A percentile compares a stretch with the other conserved stretches of the same genome.
phyloP scores from a whole-genome alignment of 30 jellyfish, hydroid and myxozoan genomes.

The Cassiopea andromeda region DNA sequence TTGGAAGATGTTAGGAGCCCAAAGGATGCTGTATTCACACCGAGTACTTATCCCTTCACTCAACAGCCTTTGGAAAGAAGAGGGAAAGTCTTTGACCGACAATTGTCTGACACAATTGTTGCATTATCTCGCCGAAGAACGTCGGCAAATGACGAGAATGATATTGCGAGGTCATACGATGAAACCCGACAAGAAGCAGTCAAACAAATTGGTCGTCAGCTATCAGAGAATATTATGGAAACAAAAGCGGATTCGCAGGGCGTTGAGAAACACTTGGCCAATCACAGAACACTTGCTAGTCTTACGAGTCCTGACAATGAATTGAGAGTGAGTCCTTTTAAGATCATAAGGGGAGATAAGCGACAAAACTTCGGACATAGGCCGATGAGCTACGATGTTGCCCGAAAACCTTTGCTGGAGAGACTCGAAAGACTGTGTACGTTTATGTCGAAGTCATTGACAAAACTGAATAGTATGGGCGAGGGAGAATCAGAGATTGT shows the following conservation, averaged over 20 bases:
- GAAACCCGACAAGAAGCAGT: not conserved
- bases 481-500: conserved; percentile 62
- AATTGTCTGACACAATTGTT: conserved; percentile 2
- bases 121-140: not conserved
- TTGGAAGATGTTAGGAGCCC: not conserved
- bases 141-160: not conserved
- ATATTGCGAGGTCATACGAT: not conserved
- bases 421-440: conserved; percentile 56
- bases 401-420: conserved; percentile 51
- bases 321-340: conserved; percentile 46
- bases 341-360: conserved; percentile 19
- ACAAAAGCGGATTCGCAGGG: not conserved
- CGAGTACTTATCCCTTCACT: not conserved
- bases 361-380: conserved; percentile 51
- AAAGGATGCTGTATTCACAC: not conserved
- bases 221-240: conserved; percentile 28
- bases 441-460: conserved; percentile 65
- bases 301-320: conserved; percentile 39
- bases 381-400: conserved; percentile 60
- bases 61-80: not conserved
- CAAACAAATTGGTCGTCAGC: conserved; percentile 31
- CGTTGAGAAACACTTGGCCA: not conserved
- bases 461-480: conserved; percentile 58
- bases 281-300: not conserved
- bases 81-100: conserved; percentile 10